Evolutionary conservation across 2,888 invertebrate species (phyloP), one percentile per base, ranked within the genome.

Genomic region (Limnephilus lunatus): DNA sequence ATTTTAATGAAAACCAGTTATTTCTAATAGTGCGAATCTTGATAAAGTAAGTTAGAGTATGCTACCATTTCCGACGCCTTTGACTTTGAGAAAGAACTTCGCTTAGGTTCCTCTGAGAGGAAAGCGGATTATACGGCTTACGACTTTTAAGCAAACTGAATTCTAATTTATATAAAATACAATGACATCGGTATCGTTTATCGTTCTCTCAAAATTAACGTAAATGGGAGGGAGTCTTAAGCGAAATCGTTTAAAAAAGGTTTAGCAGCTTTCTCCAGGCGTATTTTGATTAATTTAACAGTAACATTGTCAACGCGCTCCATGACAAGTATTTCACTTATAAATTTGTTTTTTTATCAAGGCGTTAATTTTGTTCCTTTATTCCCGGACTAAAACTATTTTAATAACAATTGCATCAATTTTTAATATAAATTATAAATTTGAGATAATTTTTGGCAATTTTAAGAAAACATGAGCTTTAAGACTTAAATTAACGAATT

Each of bases 181-280:
- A 68, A n/a, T 68, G 68, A 68, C 68, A 68, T 68, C n/a, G 68
- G 68, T 68, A 68, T 68, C 68, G 68, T n/a, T 68, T 68, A 68
- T 68, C 68, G 68, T n/a, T 68, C 68, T 25, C 68, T 7, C 25
- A 68, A 9, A 68, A 68, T 68, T 68, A 68, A 68, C 68, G 25
- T 2, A 7, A n/a, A 68, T 7, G 25, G 68, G 68, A 68, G 25
- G 7, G 25, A 68, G n/a, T 68, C 68, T n/a, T 68, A 68, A 25
- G n/a, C 68, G 68, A 68, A 68, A 68, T 68, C 68, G 25, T 68
- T 68, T 68, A 68, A 68, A 53, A 68, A 68, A 68, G 68, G 25
- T 68, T 68, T 68, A 68, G n/a, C 68, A 25, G 68, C 68, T 68
- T 68, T 25, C 68, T n/a, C 25, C 68, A 9, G 68, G 68, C 68